Evolutionary conservation across 53 echinoderm and acorn worm genomes (phyloP).

Genomic region (Echinarachnius parma): DNA sequence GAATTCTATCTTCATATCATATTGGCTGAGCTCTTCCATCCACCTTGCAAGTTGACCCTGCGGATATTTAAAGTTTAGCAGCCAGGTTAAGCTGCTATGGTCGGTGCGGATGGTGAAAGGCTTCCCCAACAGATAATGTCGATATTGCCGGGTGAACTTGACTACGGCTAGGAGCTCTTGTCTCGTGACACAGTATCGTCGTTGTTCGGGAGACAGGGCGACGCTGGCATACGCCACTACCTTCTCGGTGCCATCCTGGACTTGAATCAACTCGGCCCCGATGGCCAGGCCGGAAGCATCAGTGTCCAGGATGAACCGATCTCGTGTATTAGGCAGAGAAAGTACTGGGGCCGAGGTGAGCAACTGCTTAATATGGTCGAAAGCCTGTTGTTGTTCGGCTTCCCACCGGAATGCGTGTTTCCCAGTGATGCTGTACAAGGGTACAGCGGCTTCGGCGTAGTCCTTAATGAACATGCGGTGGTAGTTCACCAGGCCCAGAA

Average conservation of each 20-base stretch:
- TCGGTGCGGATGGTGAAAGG: constrained; percentile 44
- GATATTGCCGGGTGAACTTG: constrained; percentile 33
- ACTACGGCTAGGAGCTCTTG: constrained; percentile 52
- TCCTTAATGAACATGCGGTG: constrained; percentile 33
- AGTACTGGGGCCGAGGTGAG: constrained; percentile 48
- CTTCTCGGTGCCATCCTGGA: constrained; percentile 42
- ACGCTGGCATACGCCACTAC: constrained; percentile 57
- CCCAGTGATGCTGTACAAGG: constrained; percentile 38
- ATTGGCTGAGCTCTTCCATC: constrained; percentile 56
- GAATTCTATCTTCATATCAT: constrained; percentile 38
- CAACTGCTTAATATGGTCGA: constrained; percentile 24
- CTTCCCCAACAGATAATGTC: constrained; percentile 49
- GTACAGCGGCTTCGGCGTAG: constrained; percentile 12
- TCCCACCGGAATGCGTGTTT: constrained; percentile 30
- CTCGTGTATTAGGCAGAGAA: constrained; percentile 20
- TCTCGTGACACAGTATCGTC: constrained; percentile 50
- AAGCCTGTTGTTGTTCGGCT: constrained; percentile 36
- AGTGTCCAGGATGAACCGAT: constrained; percentile 36
- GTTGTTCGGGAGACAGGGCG: constrained; percentile 37
- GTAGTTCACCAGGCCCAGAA: constrained; percentile 41
- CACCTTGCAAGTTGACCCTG: constrained; percentile 54
- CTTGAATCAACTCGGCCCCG: constrained; percentile 53
- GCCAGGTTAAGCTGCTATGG: constrained; percentile 52
- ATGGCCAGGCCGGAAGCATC: constrained; percentile 50
- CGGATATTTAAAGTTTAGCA: constrained; percentile 44